Percentiles rank a stretch among this genome's conserved stretches.
phyloP scores from a whole-genome alignment of 2,113 vertebrate genomes.

The Anser brachyrhynchus region DNA sequence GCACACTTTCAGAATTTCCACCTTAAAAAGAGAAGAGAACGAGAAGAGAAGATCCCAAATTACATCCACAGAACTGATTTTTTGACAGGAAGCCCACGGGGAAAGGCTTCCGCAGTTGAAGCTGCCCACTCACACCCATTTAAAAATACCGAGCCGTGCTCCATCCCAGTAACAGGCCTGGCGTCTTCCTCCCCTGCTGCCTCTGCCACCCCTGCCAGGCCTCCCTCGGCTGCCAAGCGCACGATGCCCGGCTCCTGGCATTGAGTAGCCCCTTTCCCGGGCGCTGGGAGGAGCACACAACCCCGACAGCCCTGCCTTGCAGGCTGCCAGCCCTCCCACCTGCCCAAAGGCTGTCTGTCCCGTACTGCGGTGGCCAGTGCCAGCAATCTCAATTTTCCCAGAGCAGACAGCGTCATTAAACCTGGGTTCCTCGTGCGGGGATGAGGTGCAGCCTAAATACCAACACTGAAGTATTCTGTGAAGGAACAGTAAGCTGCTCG shows the following conservation, averaged over 20 bases:
- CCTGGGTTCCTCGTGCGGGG: not conserved
- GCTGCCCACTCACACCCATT: not conserved
- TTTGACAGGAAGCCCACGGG: not conserved
- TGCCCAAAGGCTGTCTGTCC: not conserved
- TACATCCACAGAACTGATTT: not conserved
- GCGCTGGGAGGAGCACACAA: not conserved
- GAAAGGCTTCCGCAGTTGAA: not conserved
- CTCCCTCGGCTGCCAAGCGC: not conserved
- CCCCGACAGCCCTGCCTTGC: not conserved
- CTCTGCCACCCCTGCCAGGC: too few species aligned
- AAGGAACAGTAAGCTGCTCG: not conserved
- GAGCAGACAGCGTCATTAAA: not conserved
- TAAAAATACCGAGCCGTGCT: not conserved
- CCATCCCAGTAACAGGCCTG: not conserved
- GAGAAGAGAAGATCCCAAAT: not conserved
- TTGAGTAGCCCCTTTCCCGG: not conserved
- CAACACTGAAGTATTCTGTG: not conserved
- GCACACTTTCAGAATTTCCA: not conserved
- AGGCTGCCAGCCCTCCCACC: not conserved
- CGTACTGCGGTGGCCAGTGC: not conserved
- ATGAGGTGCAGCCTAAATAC: not conserved
- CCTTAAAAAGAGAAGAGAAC: not conserved
- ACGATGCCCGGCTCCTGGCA: not conserved
- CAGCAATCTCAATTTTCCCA: not conserved
- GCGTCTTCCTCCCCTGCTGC: not conserved